These are phyloP conservation scores for Drosophila algonquin DNA, from an alignment of 2,888 invertebrate species.

Conservation along the genomic window DNA sequence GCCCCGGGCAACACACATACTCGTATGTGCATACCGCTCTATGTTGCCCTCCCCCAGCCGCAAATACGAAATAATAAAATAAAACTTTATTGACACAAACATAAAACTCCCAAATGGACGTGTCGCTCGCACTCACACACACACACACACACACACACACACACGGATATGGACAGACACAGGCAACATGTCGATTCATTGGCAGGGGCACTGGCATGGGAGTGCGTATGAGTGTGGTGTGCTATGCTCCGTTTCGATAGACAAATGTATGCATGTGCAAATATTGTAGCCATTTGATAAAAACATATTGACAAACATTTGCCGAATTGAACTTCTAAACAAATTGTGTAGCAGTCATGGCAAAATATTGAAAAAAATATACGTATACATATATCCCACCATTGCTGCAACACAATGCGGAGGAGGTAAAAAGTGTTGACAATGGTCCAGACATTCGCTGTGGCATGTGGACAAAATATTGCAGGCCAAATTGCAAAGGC, in stretches of 20 bases:
- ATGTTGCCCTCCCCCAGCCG: not conserved
- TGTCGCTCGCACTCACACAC: constrained; percentile 23
- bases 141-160: constrained; percentile 15
- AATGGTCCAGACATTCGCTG: constrained; percentile 19
- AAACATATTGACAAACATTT: constrained; percentile 78
- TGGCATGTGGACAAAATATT: constrained; percentile 6
- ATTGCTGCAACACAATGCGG: constrained; percentile 4
- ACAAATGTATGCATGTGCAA: constrained; percentile 69
- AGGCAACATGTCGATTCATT: constrained; percentile 2
- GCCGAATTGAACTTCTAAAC: constrained; percentile 66
- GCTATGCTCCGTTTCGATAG: constrained; percentile 31
- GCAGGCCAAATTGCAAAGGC: constrained; percentile 20
- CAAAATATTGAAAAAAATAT: constrained; percentile 40
- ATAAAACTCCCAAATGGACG: constrained; percentile 68
- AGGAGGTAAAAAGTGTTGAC: constrained; percentile 35
- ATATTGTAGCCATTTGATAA: constrained; percentile 72
- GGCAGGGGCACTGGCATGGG: constrained; percentile 7
- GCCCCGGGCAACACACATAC: constrained; percentile 38
- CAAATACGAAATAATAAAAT: constrained; percentile 69
- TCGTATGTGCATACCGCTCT: not conserved
- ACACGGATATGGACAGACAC: not conserved
- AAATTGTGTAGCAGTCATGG: constrained; percentile 58
- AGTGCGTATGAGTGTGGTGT: not conserved
- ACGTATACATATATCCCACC: constrained; percentile 7
- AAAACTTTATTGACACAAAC: constrained; percentile 77